A percentile compares a stretch with the other conserved stretches of the same genome.
Evolutionary conservation across 2,888 invertebrate genomes (phyloP).

Genomic region (Schizaphis graminum): DNA sequence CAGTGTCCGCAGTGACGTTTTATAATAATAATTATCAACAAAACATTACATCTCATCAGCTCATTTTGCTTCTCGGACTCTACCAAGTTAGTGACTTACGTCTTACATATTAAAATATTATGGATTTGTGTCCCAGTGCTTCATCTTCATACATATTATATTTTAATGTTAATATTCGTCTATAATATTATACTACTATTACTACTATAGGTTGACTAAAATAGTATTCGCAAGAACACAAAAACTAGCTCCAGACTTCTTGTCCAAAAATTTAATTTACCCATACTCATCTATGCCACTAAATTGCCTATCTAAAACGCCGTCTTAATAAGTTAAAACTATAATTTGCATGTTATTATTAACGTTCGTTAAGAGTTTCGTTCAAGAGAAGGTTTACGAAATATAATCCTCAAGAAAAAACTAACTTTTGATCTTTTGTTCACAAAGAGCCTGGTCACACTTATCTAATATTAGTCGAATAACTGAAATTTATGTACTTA

Average conservation of each 20-base stretch:
- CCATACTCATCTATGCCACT: neutral
- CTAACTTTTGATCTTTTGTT: neutral
- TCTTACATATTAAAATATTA: neutral
- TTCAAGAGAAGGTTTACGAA: neutral
- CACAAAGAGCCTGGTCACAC: neutral
- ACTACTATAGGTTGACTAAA: neutral
- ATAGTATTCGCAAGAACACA: neutral
- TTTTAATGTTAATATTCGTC: neutral
- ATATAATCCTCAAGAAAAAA: neutral
- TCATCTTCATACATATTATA: neutral
- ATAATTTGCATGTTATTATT: too few relatives aligned
- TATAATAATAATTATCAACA: neutral
- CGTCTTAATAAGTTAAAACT: neutral
- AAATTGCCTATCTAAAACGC: neutral
- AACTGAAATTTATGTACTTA: neutral
- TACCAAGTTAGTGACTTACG: neutral
- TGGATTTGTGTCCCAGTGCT: neutral
- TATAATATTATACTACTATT: neutral
- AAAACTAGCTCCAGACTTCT: neutral
- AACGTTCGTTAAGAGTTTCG: too few relatives aligned
- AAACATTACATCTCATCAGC: neutral
- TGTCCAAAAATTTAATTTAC: neutral
- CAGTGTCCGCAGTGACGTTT: neutral
- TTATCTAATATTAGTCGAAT: neutral
- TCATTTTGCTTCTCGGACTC: neutral